phyloP scores from a whole-genome alignment of 1,140 invertebrate species.

The Gryon sp. region DNA sequence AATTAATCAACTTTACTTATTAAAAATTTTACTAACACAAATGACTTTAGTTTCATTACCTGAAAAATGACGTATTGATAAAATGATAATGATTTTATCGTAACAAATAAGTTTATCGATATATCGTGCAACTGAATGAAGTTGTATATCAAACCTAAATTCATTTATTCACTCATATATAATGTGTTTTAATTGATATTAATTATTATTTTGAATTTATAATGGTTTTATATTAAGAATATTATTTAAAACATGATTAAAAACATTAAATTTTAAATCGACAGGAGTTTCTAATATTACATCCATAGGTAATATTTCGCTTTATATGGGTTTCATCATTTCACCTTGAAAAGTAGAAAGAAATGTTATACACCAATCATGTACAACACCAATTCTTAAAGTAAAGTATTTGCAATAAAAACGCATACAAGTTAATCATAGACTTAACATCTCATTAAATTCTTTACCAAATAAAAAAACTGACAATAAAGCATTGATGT shows the following conservation, averaged over 20 bases:
- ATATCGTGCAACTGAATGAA: conserved; percentile 1
- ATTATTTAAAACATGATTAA: too few relatives aligned
- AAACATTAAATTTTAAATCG: too few relatives aligned
- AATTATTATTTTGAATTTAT: too few relatives aligned
- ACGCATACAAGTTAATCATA: neutral
- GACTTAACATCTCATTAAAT: too few relatives aligned
- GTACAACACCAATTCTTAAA: conserved; percentile 23
- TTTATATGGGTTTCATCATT: conserved; percentile 39
- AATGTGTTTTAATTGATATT: neutral
- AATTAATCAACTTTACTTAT: too few relatives aligned
- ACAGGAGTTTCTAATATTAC: too few relatives aligned
- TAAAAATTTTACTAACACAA: too few relatives aligned
- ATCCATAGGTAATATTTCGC: too few relatives aligned
- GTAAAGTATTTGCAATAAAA: conserved; percentile 35
- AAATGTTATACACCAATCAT: conserved; percentile 60
- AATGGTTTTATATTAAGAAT: too few relatives aligned
- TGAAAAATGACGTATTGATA: conserved; percentile 2
- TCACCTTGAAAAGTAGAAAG: conserved; percentile 53
- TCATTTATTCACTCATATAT: conserved; percentile 1
- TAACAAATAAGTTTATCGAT: conserved; percentile 5
- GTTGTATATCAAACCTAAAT: neutral
- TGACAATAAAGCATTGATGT: too few relatives aligned
- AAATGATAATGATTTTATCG: conserved; percentile 20
- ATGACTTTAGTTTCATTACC: too few relatives aligned
- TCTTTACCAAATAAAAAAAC: too few relatives aligned